A percentile compares a stretch with the other conserved stretches of the same genome.
Evolutionary conservation across 2,888 invertebrate genomes (phyloP).

Genomic region (Tetragonula carbonaria): DNA sequence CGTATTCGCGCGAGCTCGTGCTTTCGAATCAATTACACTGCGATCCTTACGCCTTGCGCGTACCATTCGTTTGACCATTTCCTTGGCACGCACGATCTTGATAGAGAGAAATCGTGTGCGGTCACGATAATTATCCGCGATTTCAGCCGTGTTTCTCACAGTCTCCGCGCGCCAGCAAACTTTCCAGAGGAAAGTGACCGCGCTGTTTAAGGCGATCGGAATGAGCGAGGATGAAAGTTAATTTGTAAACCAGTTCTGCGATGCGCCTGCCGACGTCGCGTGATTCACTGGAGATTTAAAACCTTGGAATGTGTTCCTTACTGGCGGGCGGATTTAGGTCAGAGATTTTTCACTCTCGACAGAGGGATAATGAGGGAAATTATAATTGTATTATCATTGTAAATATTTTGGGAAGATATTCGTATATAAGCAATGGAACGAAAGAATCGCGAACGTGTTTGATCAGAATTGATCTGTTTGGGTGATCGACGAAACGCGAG

Average conservation of each 20-base stretch:
- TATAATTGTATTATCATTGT: not conserved
- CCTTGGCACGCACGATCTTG: not conserved
- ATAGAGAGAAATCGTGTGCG: not conserved
- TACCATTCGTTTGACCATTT: not conserved
- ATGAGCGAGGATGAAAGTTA: constrained; percentile 38
- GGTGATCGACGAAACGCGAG: no score
- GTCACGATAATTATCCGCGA: not conserved
- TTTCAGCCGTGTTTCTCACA: constrained; percentile 31
- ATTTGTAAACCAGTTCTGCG: constrained; percentile 14
- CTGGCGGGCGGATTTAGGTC: not conserved
- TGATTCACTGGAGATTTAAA: constrained; percentile 6
- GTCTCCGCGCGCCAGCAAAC: not conserved
- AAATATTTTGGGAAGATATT: not conserved
- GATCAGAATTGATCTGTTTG: no score
- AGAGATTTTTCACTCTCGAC: not conserved
- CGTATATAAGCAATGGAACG: no score
- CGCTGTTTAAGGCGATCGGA: constrained; percentile 35
- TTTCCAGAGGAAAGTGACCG: constrained; percentile 47
- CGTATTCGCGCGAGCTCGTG: not conserved
- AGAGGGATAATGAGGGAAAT: not conserved
- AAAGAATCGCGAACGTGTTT: no score
- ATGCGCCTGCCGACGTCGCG: not conserved
- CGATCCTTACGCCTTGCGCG: no score
- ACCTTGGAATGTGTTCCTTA: not conserved
- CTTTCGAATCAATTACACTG: not conserved